Evolutionary conservation across 1,140 invertebrate genomes (phyloP), one percentile per base, ranked within the genome.

Genomic region (Atta cephalotes): DNA sequence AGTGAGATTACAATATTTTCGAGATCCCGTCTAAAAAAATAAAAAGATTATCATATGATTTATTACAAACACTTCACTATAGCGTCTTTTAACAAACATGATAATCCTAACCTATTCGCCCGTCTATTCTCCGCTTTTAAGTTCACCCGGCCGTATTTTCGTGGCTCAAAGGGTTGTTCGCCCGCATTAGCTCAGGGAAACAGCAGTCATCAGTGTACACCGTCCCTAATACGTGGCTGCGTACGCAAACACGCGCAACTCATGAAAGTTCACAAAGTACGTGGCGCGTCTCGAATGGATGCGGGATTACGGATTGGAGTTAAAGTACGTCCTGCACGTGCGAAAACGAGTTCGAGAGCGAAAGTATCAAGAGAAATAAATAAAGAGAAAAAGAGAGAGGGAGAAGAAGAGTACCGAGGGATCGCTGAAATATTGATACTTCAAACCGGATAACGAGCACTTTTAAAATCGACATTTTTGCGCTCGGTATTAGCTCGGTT

Each of bases 171-270:
- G 80, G 80, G 53, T 63, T 49, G 70, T 39, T 63, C 80, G 56
- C 80, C 80, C 80, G 80, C 80, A 84, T 84, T 84, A 84, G 80
- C 70, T 84, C 58, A 28, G 56, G 56, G 39, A 84, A 84, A 84
- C 70, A 84, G 80, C 70, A 84, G 56, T 56, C 80, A 76, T 76
- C 80, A 25, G 80, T 62, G 21, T 74, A 84, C 58, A 76, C 28
- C 56, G 39, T 76, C 70, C 56, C 80, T 84, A 76, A 84, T 84
- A 84, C 70, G 80, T 58, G 80, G 70, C 70, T 49, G 80, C 80
- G 70, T 84, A 62, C 70, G 80, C 80, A 84, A 84, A 84, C 80
- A 84, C 70, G 80, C 80, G 70, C 80, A 84, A 84, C 80, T 84
- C 70, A 58, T 39, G 56, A 84, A 62, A 76, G 70, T 84, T 70